These are phyloP conservation scores for Sus cebifrons DNA, from an alignment of 2,797 vertebrate species.

Conservation along the genomic window DNA sequence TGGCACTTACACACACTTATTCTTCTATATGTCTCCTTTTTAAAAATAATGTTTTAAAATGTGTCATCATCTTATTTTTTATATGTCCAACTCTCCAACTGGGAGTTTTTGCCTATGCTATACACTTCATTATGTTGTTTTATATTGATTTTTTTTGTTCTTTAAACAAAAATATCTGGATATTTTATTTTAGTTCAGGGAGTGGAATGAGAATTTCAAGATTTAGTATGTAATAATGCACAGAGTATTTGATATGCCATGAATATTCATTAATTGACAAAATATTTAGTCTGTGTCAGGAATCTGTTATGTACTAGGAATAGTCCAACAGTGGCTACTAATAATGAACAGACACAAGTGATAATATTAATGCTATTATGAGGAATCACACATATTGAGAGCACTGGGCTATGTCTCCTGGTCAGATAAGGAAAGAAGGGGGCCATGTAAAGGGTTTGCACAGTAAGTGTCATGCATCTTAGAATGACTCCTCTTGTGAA, in stretches of 20 bases:
- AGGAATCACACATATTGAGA: background rate
- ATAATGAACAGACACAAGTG: background rate
- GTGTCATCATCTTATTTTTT: background rate
- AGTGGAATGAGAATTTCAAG: background rate
- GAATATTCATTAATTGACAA: background rate
- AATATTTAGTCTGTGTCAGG: background rate
- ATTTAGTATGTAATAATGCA: background rate
- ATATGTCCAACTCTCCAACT: background rate
- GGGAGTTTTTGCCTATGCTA: background rate
- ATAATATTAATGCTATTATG: background rate
- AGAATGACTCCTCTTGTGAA: background rate
- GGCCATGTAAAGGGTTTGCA: background rate
- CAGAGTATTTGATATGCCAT: background rate
- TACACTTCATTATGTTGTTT: background rate
- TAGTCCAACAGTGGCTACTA: background rate
- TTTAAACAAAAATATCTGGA: background rate
- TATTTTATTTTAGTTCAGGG: constrained; percentile 5
- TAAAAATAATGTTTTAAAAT: background rate
- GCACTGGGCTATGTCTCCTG: no score
- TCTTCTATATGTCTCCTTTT: background rate
- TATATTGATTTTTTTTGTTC: background rate
- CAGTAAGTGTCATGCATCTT: background rate
- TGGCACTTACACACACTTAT: background rate
- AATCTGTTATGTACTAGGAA: background rate
- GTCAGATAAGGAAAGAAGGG: background rate